phyloP scores from a whole-genome alignment of 1,140 invertebrate species.

The Rhagoletis zephyria region DNA sequence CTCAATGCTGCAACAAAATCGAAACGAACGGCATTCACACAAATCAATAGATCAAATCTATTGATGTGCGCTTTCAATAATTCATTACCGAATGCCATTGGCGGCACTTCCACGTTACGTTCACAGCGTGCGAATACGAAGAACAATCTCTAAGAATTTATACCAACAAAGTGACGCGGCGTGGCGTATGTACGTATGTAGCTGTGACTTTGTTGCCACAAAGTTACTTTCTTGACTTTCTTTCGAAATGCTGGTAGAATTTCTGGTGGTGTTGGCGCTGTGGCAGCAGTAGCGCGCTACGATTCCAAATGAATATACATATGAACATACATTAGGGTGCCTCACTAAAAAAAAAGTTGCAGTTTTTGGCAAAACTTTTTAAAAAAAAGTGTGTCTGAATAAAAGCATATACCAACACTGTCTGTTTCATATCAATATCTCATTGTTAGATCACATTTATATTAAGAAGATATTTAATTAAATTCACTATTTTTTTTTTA shows the following conservation, averaged over 20 bases:
- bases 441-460: too few relatives aligned
- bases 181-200: background rate
- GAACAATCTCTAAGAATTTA: background rate
- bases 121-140: slow-evolving; percentile 24
- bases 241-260: background rate
- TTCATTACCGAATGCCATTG: slow-evolving; percentile 49
- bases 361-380: too few relatives aligned
- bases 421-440: background rate
- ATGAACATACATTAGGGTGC: background rate
- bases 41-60: slow-evolving; percentile 45
- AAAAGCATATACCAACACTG: too few relatives aligned
- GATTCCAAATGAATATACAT: background rate
- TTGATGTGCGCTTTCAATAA: slow-evolving; percentile 30
- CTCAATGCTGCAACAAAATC: background rate
- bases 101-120: slow-evolving; percentile 44
- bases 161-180: too few relatives aligned
- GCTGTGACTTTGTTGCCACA: background rate
- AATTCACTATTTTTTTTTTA: too few relatives aligned
- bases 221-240: background rate
- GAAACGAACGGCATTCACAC: background rate
- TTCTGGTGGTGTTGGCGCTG: background rate
- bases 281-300: background rate
- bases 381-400: too few relatives aligned
- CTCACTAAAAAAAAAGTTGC: too few relatives aligned
- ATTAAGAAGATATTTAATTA: too few relatives aligned